Evolutionary conservation across 1,140 invertebrate genomes (phyloP).

Genomic region (Subanguina moxae): DNA sequence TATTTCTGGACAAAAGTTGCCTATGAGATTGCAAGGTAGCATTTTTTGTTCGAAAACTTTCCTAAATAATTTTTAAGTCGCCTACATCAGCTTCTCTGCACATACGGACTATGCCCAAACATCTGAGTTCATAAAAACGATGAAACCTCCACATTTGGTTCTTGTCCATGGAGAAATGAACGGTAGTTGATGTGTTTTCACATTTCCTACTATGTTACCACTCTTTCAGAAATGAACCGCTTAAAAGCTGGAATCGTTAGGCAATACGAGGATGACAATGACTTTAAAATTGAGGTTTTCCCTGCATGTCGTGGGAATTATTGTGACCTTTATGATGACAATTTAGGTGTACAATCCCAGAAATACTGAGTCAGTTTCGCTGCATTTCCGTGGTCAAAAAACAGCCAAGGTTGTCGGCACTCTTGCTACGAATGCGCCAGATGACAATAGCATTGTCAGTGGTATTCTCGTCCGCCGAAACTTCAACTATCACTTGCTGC

Average conservation of each 20-base stretch:
- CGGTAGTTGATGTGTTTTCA: slow-evolving; percentile 13
- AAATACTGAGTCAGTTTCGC: slow-evolving; percentile 85
- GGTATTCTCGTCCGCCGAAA: slow-evolving; percentile 94
- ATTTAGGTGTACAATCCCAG: slow-evolving; percentile 80
- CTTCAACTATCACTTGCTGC: slow-evolving; percentile 93
- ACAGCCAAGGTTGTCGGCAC: slow-evolving; percentile 77
- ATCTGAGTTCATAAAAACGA: slow-evolving; percentile 85
- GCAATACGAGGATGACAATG: slow-evolving; percentile 85
- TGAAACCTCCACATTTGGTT: slow-evolving; percentile 85
- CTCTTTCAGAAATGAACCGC: slow-evolving; percentile 74
- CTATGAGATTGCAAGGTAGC: slow-evolving; percentile 72
- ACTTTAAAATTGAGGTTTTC: slow-evolving; percentile 66
- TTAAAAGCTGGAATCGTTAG: slow-evolving; percentile 85
- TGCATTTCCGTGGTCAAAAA: slow-evolving; percentile 93
- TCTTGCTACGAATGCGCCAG: slow-evolving; percentile 36
- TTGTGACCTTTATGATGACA: slow-evolving; percentile 6
- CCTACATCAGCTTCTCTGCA: slow-evolving; percentile 98
- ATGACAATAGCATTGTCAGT: slow-evolving; percentile 37
- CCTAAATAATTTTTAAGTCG: slow-evolving; percentile 70
- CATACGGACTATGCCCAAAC: slow-evolving; percentile 99
- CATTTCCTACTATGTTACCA: no score
- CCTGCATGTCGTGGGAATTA: not conserved
- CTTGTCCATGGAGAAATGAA: slow-evolving; percentile 97
- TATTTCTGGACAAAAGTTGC: slow-evolving; percentile 88
- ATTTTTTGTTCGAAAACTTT: no score